These are phyloP conservation scores for Phycodurus eques DNA, from an alignment of 2,113 vertebrate species.

Conservation along the genomic window DNA sequence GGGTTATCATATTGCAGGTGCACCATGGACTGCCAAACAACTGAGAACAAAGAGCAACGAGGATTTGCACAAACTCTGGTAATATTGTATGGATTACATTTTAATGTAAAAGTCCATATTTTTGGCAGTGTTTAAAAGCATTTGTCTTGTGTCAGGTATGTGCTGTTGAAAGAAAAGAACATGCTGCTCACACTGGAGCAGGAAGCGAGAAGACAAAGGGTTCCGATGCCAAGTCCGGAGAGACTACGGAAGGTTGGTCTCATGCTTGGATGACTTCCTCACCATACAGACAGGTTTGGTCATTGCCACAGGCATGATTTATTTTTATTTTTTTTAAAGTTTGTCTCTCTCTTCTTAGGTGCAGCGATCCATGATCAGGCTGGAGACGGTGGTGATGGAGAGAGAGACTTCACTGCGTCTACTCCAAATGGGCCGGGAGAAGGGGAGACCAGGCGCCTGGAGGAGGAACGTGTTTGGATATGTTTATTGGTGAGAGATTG, in stretches of 20 bases:
- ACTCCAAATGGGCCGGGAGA: constrained; percentile 91
- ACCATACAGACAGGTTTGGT: not conserved
- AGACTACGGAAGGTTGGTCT: constrained; percentile 84
- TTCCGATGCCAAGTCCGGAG: constrained; percentile 90
- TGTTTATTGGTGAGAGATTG: constrained; percentile 78
- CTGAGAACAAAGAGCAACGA: constrained; percentile 90
- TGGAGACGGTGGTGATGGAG: constrained; percentile 85
- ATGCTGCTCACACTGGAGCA: constrained; percentile 92
- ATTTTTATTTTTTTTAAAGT: not conserved
- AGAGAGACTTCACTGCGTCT: constrained; percentile 85
- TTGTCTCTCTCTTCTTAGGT: constrained; percentile 70
- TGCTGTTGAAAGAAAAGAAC: constrained; percentile 94
- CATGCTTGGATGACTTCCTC: not conserved
- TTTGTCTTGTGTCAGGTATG: constrained; percentile 79
- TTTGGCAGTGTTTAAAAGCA: not conserved
- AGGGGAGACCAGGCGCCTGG: constrained; percentile 84
- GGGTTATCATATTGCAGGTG: constrained; percentile 69
- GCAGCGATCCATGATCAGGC: constrained; percentile 80
- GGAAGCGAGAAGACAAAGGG: constrained; percentile 82
- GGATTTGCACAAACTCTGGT: constrained; percentile 98
- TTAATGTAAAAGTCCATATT: not conserved
- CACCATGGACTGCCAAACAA: constrained; percentile 86
- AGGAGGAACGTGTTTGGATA: constrained; percentile 84
- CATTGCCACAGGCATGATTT: not conserved
- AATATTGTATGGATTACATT: constrained; percentile 5